Conservation (phyloP, 2,113 vertebrate species). For the Sprattus sprattus region DNA sequence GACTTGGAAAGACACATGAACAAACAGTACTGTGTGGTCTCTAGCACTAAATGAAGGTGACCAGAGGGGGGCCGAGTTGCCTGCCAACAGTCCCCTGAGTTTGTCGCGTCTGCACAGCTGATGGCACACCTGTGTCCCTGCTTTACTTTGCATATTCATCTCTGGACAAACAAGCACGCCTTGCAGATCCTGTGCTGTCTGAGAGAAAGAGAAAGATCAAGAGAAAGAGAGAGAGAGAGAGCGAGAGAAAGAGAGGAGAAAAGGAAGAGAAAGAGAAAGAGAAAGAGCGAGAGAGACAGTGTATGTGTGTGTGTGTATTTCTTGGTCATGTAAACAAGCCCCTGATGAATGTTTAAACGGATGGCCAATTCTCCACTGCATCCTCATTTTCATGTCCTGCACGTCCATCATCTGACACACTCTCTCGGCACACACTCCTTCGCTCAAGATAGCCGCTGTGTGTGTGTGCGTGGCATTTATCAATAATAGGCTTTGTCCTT, state of each 20-base stretch:
- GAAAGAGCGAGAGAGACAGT: too few relatives aligned
- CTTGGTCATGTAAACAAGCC: too few relatives aligned
- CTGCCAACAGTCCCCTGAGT: neutral
- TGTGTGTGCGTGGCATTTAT: neutral
- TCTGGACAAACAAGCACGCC: neutral
- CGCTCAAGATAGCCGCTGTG: neutral
- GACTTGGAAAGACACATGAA: neutral
- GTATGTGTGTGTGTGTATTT: too few relatives aligned
- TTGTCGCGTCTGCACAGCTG: neutral
- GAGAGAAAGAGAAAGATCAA: too few relatives aligned
- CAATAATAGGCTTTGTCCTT: neutral
- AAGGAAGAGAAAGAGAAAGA: too few relatives aligned
- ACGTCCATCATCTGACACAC: neutral
- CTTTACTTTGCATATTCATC: neutral
- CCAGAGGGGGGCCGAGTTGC: neutral
- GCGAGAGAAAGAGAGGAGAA: too few relatives aligned
- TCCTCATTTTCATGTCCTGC: too few relatives aligned
- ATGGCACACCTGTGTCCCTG: neutral
- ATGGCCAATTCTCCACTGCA: too few relatives aligned
- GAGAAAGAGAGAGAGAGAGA: too few relatives aligned
- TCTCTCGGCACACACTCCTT: neutral
- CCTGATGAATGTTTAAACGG: too few relatives aligned
- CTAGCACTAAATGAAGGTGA: neutral
- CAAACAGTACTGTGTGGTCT: neutral
- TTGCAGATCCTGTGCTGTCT: too few relatives aligned